Conservation (phyloP, 2,797 vertebrate genomes). For the Amniataba percoides region DNA sequence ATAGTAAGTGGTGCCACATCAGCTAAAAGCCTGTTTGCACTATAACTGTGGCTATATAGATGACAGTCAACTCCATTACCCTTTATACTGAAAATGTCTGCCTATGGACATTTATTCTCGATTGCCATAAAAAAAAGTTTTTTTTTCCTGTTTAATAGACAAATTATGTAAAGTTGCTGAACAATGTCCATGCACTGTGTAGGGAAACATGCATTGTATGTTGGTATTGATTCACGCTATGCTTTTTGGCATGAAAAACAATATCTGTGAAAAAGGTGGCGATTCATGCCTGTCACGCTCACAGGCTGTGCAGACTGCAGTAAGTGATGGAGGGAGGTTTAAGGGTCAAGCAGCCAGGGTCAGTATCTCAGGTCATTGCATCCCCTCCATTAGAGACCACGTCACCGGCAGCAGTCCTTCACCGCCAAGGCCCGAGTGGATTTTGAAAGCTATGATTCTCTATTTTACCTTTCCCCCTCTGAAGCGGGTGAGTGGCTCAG, state of each 20-base stretch:
- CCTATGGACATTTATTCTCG: background rate
- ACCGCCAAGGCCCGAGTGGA: slow-evolving; percentile 16
- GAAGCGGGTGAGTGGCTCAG: background rate
- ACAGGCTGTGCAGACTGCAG: slow-evolving; percentile 19
- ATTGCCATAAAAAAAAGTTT: background rate
- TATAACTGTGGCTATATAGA: background rate
- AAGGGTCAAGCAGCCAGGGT: slow-evolving; percentile 60
- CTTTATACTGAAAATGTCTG: background rate
- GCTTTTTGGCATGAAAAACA: slow-evolving; percentile 17
- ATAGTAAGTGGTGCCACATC: background rate
- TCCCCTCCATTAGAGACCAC: slow-evolving; percentile 60
- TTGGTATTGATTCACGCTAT: slow-evolving; percentile 35
- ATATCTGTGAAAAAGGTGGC: slow-evolving; percentile 15
- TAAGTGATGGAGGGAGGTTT: slow-evolving; percentile 49
- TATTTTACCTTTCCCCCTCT: background rate
- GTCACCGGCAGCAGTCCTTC: slow-evolving; percentile 42
- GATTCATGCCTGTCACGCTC: slow-evolving; percentile 41
- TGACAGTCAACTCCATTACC: background rate
- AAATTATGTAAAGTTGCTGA: slow-evolving; percentile 14
- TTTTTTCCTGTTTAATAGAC: background rate
- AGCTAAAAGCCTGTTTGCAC: background rate
- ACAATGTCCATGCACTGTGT: background rate
- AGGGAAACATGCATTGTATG: slow-evolving; percentile 5
- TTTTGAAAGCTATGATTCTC: slow-evolving; percentile 37
- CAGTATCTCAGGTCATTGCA: slow-evolving; percentile 29